Conservation (phyloP, 2,113 vertebrate genomes). For the Serinus canaria region DNA sequence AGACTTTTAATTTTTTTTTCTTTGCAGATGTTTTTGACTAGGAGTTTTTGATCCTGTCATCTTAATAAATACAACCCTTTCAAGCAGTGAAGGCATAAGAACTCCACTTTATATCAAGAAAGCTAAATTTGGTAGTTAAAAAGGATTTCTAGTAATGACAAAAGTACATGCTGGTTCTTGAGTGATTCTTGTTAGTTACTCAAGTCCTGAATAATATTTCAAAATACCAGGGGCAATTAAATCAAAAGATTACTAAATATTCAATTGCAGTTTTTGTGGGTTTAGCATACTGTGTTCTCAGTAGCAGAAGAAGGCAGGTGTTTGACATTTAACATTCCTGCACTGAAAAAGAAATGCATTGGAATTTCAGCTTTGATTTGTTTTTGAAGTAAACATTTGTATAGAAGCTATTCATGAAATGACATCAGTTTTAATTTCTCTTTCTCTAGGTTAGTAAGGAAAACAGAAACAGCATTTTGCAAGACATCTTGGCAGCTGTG, state of each 20-base stretch:
- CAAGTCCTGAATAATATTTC: neutral
- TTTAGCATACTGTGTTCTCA: neutral
- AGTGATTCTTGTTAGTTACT: slow-evolving; percentile 9
- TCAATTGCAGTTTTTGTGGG: neutral
- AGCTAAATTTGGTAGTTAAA: neutral
- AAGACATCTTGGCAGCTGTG: slow-evolving; percentile 80
- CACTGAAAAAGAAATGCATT: neutral
- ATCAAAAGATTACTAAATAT: neutral
- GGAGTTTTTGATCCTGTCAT: neutral
- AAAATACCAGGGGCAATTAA: neutral
- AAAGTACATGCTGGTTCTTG: neutral
- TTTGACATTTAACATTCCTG: neutral
- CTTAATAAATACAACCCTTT: neutral
- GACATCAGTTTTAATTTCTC: slow-evolving; percentile 26
- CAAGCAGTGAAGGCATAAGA: neutral
- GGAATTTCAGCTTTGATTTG: neutral
- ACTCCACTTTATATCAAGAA: neutral
- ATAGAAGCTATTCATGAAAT: neutral
- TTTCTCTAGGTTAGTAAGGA: slow-evolving; percentile 86
- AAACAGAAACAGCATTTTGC: slow-evolving; percentile 84
- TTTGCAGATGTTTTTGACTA: neutral
- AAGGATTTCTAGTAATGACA: neutral
- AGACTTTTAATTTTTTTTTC: neutral
- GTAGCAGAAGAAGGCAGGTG: neutral
- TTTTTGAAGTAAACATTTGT: neutral